These are phyloP conservation scores for Melanotaenia trifasciata DNA, from an alignment of 2,797 vertebrate species.

Conservation along the genomic window DNA sequence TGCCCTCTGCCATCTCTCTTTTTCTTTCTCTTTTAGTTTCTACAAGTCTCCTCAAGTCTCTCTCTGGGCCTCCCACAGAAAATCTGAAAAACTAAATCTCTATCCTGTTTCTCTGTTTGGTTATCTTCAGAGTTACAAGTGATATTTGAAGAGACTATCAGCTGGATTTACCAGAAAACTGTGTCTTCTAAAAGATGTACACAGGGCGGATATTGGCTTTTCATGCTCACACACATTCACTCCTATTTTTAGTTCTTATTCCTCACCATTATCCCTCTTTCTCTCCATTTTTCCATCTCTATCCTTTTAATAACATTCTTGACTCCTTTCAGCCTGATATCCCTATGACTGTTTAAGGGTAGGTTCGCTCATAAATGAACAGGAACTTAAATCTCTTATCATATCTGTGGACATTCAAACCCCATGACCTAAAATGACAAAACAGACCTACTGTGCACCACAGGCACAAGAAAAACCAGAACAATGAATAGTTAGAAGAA, in stretches of 20 bases:
- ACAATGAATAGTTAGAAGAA: slow-evolving; percentile 9
- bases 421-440: no score
- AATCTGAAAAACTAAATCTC: slow-evolving; percentile 17
- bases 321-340: slow-evolving; percentile 53
- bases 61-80: background rate
- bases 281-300: slow-evolving; percentile 50
- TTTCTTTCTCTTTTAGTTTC: slow-evolving; percentile 1
- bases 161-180: slow-evolving; percentile 31
- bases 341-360: slow-evolving; percentile 18
- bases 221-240: slow-evolving; percentile 1
- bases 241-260: slow-evolving; percentile 17
- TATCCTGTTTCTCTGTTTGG: background rate
- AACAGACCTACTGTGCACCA: background rate
- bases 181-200: slow-evolving; percentile 28
- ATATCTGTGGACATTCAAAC: slow-evolving; percentile 34
- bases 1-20: slow-evolving; percentile 35
- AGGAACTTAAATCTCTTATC: slow-evolving; percentile 43
- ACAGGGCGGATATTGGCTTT: slow-evolving; percentile 13
- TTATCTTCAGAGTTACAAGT: background rate
- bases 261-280: slow-evolving; percentile 33
- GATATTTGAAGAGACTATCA: slow-evolving; percentile 5
- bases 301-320: slow-evolving; percentile 63
- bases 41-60: slow-evolving; percentile 4
- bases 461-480: slow-evolving; percentile 12
- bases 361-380: slow-evolving; percentile 28